These are phyloP conservation scores for Cuculus canorus DNA, from an alignment of 2,797 vertebrate species.

Conservation along the genomic window DNA sequence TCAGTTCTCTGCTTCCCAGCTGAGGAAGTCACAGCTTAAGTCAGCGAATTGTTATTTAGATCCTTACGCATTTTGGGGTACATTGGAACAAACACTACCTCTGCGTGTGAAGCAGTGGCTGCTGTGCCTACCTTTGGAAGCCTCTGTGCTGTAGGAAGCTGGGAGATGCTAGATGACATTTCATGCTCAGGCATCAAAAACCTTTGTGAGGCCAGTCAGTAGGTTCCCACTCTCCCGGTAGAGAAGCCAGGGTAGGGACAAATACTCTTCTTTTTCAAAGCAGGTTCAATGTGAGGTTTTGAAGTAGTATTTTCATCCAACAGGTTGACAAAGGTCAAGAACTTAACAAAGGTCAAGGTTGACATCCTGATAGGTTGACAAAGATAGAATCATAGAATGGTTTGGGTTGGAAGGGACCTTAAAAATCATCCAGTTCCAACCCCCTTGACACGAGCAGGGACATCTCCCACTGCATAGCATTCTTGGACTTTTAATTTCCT, in stretches of 20 bases:
- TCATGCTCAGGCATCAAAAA: background rate
- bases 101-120: background rate
- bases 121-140: background rate
- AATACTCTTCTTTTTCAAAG: background rate
- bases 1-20: background rate
- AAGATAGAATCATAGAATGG: background rate
- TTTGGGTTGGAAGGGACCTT: too few species aligned
- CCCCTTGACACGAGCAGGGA: too few species aligned
- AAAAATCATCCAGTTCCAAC: too few species aligned
- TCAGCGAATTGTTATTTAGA: background rate
- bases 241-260: background rate
- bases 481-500: background rate
- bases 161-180: background rate
- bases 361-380: background rate
- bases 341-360: background rate
- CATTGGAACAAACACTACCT: background rate
- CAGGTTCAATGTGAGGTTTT: background rate
- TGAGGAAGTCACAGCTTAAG: background rate
- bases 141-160: background rate
- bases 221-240: background rate
- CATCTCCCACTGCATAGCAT: background rate
- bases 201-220: background rate
- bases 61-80: background rate
- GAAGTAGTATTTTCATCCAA: background rate
- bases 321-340: background rate